A percentile compares a stretch with the other conserved stretches of the same genome.
Conservation (phyloP, 2,113 vertebrate genomes). For the Bubalus kerabau region DNA sequence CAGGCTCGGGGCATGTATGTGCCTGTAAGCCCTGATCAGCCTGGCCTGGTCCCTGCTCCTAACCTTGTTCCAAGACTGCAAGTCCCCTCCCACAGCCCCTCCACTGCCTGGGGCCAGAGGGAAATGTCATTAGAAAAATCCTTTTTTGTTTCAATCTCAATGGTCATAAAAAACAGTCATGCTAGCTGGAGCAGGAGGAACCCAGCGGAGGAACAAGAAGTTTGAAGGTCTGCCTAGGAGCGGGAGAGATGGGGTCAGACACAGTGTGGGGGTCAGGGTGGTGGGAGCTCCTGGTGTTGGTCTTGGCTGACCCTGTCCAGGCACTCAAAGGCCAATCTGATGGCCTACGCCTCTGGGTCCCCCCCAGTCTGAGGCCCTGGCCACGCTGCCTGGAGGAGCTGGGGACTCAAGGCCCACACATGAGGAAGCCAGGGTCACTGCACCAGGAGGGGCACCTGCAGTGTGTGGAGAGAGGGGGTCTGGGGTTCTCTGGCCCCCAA, state of each 20-base stretch:
- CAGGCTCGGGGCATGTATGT: background rate
- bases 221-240: accelerated
- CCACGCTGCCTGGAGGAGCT: accelerated
- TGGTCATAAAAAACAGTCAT: background rate
- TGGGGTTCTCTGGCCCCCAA: background rate
- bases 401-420: accelerated
- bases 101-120: background rate
- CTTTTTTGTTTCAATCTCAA: background rate
- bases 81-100: background rate
- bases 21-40: background rate
- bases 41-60: background rate
- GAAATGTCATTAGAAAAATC: background rate
- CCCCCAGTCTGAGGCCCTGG: background rate
- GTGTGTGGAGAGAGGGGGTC: accelerated
- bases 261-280: background rate
- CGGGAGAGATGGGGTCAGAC: background rate
- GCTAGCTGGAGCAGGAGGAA: background rate
- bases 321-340: background rate
- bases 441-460: accelerated
- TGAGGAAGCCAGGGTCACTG: background rate
- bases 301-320: background rate
- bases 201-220: background rate
- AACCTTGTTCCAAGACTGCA: background rate
- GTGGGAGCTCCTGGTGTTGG: background rate
- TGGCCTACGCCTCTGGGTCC: accelerated